Evolutionary conservation across 2,888 invertebrate genomes (phyloP).

Genomic region (Plagodis dolabraria): DNA sequence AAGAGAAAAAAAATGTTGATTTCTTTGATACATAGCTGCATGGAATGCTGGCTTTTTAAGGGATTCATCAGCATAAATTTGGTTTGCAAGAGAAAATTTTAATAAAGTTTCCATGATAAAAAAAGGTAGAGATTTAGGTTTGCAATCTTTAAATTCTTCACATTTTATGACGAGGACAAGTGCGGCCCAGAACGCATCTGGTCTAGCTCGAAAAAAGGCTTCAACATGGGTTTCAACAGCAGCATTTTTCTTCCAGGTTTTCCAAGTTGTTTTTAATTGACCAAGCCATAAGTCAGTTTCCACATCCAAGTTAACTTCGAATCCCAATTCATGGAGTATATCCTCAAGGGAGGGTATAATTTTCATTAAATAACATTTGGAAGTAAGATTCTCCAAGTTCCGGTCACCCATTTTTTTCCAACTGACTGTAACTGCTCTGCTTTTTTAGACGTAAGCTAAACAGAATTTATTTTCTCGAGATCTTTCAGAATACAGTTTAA

Average conservation of each 20-base stretch:
- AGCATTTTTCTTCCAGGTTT: constrained; percentile 84
- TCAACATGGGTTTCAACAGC: constrained; percentile 76
- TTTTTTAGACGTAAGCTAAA: too few species aligned
- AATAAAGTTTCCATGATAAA: constrained; percentile 86
- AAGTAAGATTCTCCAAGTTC: constrained; percentile 60
- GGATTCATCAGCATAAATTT: constrained; percentile 69
- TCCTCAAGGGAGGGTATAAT: constrained; percentile 79
- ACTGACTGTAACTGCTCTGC: constrained; percentile 1
- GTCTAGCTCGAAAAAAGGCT: constrained; percentile 74
- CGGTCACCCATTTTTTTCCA: constrained; percentile 44
- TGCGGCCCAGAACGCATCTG: constrained; percentile 86
- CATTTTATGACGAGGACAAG: constrained; percentile 86
- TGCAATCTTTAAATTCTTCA: constrained; percentile 86
- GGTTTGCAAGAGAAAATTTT: constrained; percentile 72
- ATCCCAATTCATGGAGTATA: constrained; percentile 61
- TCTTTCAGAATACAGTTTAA: too few species aligned
- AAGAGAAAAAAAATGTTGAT: constrained; percentile 86
- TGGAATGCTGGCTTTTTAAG: constrained; percentile 90
- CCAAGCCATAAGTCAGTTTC: constrained; percentile 66
- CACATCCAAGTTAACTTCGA: constrained; percentile 74
- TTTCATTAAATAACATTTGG: constrained; percentile 72
- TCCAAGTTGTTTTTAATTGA: constrained; percentile 73
- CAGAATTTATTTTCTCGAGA: too few species aligned
- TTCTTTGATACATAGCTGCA: constrained; percentile 88
- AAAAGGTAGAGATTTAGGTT: constrained; percentile 86